phyloP scores from a whole-genome alignment of 2,113 vertebrate species.

The Bothrops jararaca region DNA sequence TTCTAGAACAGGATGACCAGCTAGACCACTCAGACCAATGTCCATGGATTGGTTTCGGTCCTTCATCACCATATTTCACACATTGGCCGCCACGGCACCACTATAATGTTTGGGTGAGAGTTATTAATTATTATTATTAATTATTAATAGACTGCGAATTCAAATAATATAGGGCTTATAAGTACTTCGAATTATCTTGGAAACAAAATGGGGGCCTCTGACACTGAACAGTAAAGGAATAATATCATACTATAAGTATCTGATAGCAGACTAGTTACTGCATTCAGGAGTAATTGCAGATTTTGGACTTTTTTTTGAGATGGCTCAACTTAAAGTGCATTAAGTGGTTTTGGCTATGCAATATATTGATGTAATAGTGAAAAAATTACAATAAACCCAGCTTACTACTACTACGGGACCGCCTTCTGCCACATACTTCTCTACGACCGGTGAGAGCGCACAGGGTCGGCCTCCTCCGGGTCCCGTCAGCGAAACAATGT shows the following conservation, averaged over 20 bases:
- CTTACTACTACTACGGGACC: no score
- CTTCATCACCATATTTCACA: conserved; percentile 83
- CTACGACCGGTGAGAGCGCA: no score
- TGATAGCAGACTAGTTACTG: neutral
- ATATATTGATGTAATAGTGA: neutral
- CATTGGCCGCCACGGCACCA: conserved; percentile 90
- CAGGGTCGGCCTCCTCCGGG: no score
- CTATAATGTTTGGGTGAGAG: conserved; percentile 55
- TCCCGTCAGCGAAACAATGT: no score
- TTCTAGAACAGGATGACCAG: conserved; percentile 85
- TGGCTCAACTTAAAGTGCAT: neutral
- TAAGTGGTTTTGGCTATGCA: neutral
- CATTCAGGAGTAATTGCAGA: neutral
- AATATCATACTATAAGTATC: neutral
- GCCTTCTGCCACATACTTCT: no score
- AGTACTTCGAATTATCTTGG: neutral
- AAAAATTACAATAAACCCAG: neutral
- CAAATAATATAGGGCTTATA: neutral
- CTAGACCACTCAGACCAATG: conserved; percentile 86
- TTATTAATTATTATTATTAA: no score
- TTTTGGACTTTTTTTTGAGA: neutral
- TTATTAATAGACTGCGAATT: neutral
- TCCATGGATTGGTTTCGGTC: conserved; percentile 77
- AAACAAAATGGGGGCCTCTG: neutral
- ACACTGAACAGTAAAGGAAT: neutral